Conservation (phyloP, 2,113 vertebrate genomes). For the Gila orcuttii region DNA sequence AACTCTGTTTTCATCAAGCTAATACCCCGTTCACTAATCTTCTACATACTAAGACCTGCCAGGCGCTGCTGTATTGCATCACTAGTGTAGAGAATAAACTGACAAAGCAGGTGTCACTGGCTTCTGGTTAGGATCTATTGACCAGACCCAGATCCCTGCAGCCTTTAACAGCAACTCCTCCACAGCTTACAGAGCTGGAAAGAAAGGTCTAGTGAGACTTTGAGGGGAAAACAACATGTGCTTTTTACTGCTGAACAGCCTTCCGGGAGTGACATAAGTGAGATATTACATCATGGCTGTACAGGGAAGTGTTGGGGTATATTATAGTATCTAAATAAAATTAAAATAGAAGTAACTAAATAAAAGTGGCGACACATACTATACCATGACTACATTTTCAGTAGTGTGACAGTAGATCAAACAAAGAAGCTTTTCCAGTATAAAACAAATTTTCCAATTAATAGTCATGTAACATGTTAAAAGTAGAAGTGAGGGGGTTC, state of each 20-base stretch:
- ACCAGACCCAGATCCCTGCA: constrained; percentile 25
- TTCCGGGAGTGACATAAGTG: constrained; percentile 32
- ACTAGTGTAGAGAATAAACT: constrained; percentile 33
- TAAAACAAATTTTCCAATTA: neutral
- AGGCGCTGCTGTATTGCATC: constrained; percentile 17
- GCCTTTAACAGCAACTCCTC: constrained; percentile 60
- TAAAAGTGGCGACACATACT: no score
- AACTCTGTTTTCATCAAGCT: constrained; percentile 10
- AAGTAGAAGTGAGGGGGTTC: neutral
- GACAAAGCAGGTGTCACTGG: constrained; percentile 36
- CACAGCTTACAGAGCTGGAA: constrained; percentile 62
- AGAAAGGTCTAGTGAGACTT: constrained; percentile 64
- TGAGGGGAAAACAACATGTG: constrained; percentile 19
- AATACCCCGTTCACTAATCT: constrained; percentile 26
- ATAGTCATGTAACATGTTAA: neutral
- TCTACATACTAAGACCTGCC: constrained; percentile 15
- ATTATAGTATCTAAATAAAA: neutral
- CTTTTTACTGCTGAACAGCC: neutral
- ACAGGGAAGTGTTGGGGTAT: constrained; percentile 11
- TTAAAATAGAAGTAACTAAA: no score
- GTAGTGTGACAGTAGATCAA: neutral
- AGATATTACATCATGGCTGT: constrained; percentile 50
- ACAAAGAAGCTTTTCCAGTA: neutral
- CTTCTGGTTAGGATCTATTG: constrained; percentile 46
- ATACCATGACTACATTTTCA: neutral